phyloP scores from a whole-genome alignment of 1,140 invertebrate genomes.

The Linepithema humile region DNA sequence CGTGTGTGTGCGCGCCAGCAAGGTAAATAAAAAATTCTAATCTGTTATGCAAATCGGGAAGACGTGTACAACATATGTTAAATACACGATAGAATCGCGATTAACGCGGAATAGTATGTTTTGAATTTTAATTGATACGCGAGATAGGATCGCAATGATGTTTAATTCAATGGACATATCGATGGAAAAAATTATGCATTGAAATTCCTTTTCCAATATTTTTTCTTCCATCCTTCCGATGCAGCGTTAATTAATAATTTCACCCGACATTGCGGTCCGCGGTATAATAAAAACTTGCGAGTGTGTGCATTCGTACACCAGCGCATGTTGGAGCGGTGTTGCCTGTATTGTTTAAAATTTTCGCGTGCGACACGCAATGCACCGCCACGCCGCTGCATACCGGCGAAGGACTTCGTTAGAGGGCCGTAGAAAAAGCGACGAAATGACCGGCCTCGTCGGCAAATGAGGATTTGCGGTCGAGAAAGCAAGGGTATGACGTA shows the following conservation, averaged over 20 bases:
- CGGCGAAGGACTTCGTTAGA: slow-evolving; percentile 56
- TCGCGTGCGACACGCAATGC: slow-evolving; percentile 48
- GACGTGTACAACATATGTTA: not conserved
- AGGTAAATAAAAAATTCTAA: slow-evolving; percentile 18
- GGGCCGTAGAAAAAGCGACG: slow-evolving; percentile 41
- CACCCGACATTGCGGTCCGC: not conserved
- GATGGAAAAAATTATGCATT: not conserved
- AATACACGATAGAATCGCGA: not conserved
- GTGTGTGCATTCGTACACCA: not conserved
- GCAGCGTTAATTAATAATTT: slow-evolving; percentile 23
- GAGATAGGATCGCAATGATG: not conserved
- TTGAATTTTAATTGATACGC: not conserved
- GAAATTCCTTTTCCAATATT: not conserved
- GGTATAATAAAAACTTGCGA: slow-evolving; percentile 6
- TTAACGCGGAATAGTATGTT: not conserved
- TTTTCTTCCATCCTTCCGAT: not conserved
- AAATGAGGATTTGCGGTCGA: slow-evolving; percentile 63
- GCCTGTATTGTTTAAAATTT: slow-evolving; percentile 18
- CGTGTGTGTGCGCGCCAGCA: not conserved
- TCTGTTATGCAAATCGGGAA: slow-evolving; percentile 19
- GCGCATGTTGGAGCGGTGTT: not conserved
- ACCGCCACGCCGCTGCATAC: not conserved
- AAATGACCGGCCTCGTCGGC: slow-evolving; percentile 46
- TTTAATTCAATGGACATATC: not conserved
- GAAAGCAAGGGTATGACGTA: slow-evolving; percentile 51